Evolutionary conservation across 2,797 vertebrate genomes (phyloP).

Genomic region (Tinamus major): DNA sequence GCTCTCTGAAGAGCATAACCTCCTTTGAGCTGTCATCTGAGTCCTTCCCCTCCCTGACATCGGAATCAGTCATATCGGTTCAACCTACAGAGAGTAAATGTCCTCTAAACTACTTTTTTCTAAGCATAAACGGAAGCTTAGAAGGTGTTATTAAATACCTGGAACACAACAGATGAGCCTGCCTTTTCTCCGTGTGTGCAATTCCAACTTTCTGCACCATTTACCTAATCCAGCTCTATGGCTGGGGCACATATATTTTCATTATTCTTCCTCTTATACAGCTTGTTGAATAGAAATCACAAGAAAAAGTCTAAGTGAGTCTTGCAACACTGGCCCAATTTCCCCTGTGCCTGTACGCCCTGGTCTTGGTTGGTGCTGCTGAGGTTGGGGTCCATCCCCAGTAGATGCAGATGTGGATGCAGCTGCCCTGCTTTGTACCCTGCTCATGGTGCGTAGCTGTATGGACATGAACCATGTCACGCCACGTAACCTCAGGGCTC

Average conservation of each 20-base stretch:
- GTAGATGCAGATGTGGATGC: not conserved
- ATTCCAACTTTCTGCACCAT: not conserved
- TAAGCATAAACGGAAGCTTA: not conserved
- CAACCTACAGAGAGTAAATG: conserved; percentile 37
- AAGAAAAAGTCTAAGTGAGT: not conserved
- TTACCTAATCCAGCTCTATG: not conserved
- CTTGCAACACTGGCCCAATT: not conserved
- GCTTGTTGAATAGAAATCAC: not conserved
- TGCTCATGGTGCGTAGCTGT: not conserved
- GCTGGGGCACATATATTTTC: not conserved
- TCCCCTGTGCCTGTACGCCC: not conserved
- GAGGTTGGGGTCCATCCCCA: not conserved
- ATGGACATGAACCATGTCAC: not conserved
- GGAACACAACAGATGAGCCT: not conserved
- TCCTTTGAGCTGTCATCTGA: conserved; percentile 40
- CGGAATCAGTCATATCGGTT: conserved; percentile 45
- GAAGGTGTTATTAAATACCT: not conserved
- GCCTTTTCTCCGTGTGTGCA: not conserved
- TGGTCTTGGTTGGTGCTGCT: not conserved
- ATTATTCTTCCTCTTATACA: not conserved
- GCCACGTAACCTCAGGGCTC: not conserved
- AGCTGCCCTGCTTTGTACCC: not conserved
- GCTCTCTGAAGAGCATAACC: conserved; percentile 44
- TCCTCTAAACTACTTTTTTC: conserved; percentile 13
- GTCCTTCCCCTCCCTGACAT: conserved; percentile 42